These are phyloP conservation scores for Nasonia longicornis DNA, from an alignment of 1,140 invertebrate species.

Conservation along the genomic window DNA sequence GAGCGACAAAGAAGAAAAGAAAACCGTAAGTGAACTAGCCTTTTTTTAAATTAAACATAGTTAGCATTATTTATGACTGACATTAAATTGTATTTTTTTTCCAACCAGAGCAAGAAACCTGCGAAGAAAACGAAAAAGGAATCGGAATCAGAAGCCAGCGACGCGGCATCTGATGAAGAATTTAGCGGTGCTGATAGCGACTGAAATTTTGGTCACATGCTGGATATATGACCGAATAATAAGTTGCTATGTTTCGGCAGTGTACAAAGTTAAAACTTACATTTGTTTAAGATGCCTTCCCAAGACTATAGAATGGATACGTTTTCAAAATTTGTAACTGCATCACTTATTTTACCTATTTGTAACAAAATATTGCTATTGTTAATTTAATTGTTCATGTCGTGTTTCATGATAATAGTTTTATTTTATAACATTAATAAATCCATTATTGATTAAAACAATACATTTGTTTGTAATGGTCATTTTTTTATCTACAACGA, in stretches of 20 bases:
- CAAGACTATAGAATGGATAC: neutral
- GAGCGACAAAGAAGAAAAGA: conserved; percentile 55
- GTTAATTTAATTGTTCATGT: conserved; percentile 38
- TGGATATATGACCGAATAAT: conserved; percentile 1
- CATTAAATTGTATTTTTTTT: neutral
- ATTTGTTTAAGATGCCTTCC: conserved; percentile 18
- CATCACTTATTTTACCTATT: conserved; percentile 9
- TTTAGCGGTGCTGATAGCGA: conserved; percentile 67
- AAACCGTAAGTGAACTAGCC: conserved; percentile 45
- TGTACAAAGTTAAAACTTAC: conserved; percentile 37
- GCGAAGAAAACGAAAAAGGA: conserved; percentile 53
- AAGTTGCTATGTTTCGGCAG: neutral
- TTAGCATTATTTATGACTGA: too few species aligned
- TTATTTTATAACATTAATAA: conserved; percentile 35
- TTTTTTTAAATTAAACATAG: neutral
- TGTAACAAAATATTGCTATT: conserved; percentile 32
- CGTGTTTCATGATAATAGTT: conserved; percentile 31
- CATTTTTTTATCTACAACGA: neutral
- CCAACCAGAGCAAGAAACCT: conserved; percentile 49
- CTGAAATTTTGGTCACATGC: conserved; percentile 50
- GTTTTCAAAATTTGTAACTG: conserved; percentile 18
- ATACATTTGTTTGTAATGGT: conserved; percentile 6
- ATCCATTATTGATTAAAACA: conserved; percentile 28
- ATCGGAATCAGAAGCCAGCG: conserved; percentile 62
- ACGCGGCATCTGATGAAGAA: conserved; percentile 61